These are phyloP conservation scores for Ceryle rudis DNA, from an alignment of 2,797 vertebrate species.

Conservation along the genomic window DNA sequence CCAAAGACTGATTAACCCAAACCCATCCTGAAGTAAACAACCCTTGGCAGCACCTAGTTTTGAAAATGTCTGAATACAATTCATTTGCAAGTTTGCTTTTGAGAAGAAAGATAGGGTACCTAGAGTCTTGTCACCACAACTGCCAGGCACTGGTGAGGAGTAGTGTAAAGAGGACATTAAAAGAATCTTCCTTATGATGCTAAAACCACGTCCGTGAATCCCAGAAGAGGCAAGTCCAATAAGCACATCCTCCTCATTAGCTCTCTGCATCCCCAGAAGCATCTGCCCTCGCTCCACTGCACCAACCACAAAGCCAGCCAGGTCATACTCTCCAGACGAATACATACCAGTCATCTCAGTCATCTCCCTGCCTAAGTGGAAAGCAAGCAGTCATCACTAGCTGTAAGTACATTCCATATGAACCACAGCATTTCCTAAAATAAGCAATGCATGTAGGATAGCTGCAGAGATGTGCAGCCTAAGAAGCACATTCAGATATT, in stretches of 20 bases:
- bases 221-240: constrained; percentile 86
- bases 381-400: background rate
- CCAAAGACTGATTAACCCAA: background rate
- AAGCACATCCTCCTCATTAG: constrained; percentile 83
- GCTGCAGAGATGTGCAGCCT: background rate
- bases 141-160: constrained; percentile 81
- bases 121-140: constrained; percentile 74
- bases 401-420: background rate
- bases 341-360: constrained; percentile 79
- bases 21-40: background rate
- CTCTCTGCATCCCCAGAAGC: constrained; percentile 77
- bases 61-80: background rate
- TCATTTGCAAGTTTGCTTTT: background rate
- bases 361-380: constrained; percentile 80
- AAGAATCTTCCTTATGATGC: constrained; percentile 83
- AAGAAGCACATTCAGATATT: background rate
- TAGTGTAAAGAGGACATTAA: constrained; percentile 76
- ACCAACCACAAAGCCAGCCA: constrained; percentile 89
- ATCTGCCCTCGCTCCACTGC: constrained; percentile 81
- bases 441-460: background rate
- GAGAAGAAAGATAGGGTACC: constrained; percentile 71
- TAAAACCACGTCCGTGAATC: constrained; percentile 85
- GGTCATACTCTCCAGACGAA: constrained; percentile 80
- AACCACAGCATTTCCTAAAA: background rate
- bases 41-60: background rate